Evolutionary conservation across 2,797 vertebrate genomes (phyloP).

Genomic region (Argentina silus): DNA sequence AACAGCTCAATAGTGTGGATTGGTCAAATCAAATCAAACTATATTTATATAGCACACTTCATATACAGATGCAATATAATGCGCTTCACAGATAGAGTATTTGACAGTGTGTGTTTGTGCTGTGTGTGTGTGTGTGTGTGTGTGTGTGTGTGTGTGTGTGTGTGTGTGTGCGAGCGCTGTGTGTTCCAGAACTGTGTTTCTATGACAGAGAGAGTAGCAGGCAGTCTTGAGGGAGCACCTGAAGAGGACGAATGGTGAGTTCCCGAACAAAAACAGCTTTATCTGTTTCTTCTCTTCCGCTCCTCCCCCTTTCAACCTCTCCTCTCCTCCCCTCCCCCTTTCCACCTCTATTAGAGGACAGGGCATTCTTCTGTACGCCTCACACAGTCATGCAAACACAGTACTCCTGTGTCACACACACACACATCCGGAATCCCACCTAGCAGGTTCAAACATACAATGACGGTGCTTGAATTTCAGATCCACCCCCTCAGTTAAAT

Average conservation of each 20-base stretch:
- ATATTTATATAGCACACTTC: too few species aligned
- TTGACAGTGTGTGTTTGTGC: too few species aligned
- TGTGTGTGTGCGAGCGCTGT: slow-evolving; percentile 6
- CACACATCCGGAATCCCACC: neutral
- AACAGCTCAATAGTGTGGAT: too few species aligned
- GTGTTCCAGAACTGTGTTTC: slow-evolving; percentile 77
- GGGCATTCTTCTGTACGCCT: neutral
- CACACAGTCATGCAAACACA: slow-evolving; percentile 7
- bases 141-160: slow-evolving; percentile 19
- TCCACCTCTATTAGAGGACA: neutral
- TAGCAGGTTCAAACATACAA: neutral
- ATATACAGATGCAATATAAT: too few species aligned
- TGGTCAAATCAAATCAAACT: too few species aligned
- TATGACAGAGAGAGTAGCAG: slow-evolving; percentile 74
- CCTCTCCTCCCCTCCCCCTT: neutral
- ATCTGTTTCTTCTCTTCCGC: neutral
- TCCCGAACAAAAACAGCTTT: neutral
- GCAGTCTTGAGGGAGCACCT: slow-evolving; percentile 61
- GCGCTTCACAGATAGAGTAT: too few species aligned
- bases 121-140: slow-evolving; percentile 1
- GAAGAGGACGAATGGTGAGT: slow-evolving; percentile 85
- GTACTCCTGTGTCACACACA: neutral
- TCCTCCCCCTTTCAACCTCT: neutral
- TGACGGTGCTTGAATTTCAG: neutral
- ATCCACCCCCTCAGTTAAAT: neutral